Evolutionary conservation across 2,113 vertebrate genomes (phyloP).

Genomic region (Plestiodon gilberti): DNA sequence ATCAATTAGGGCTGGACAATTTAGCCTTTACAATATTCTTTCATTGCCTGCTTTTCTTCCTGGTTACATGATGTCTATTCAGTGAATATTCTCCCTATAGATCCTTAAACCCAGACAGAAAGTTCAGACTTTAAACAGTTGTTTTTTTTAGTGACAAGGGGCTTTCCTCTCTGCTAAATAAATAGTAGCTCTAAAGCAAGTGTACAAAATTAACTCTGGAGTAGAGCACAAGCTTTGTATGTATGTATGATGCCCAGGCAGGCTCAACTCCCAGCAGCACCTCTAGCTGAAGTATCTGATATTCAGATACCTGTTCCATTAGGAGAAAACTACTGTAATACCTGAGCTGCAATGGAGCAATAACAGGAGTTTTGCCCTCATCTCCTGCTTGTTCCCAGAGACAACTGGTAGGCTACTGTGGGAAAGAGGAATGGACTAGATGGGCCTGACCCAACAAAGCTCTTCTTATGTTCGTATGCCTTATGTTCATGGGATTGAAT

Average conservation of each 20-base stretch:
- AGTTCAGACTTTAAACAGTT: slow-evolving; percentile 10
- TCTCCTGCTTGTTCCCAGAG: no score
- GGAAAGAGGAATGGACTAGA: no score
- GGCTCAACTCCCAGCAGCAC: neutral
- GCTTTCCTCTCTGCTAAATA: neutral
- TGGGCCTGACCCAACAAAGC: no score
- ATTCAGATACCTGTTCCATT: neutral
- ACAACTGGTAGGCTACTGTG: no score
- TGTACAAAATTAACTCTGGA: neutral
- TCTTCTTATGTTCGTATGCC: no score
- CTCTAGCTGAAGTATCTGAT: neutral
- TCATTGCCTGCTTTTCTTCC: slow-evolving; percentile 13
- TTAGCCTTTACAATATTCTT: slow-evolving; percentile 51
- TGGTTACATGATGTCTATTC: neutral
- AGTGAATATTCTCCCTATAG: neutral
- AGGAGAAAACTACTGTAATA: neutral
- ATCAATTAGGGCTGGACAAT: slow-evolving; percentile 62
- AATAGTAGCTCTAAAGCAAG: neutral
- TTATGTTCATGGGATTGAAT: neutral
- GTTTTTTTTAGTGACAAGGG: neutral
- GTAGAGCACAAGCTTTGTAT: neutral
- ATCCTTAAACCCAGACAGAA: neutral
- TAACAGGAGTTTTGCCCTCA: no score
- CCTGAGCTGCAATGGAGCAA: neutral
- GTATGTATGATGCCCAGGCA: neutral